These are phyloP conservation scores for Lochmaea capreae DNA, from an alignment of 2,888 invertebrate genomes.

Conservation along the genomic window DNA sequence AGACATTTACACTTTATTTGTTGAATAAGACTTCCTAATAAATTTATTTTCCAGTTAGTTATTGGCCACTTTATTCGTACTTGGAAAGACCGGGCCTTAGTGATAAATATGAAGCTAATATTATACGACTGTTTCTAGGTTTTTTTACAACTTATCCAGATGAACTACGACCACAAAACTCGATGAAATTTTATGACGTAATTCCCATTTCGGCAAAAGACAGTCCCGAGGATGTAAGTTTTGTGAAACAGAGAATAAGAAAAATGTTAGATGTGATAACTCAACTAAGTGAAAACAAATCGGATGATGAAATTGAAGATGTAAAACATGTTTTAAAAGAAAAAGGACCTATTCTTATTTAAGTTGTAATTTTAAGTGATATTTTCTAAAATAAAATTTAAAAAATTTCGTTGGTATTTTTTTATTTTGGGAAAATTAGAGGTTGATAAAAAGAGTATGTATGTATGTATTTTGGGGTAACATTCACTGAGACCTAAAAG, in stretches of 20 bases:
- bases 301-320: constrained; percentile 66
- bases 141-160: constrained; percentile 70
- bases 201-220: constrained; percentile 80
- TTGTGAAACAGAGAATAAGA: constrained; percentile 74
- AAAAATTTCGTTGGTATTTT: background rate
- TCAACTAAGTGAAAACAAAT: constrained; percentile 67
- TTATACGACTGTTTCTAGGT: constrained; percentile 48
- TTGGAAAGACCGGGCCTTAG: no score
- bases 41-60: no score
- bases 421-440: background rate
- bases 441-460: background rate
- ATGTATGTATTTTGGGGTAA: no score
- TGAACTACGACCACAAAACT: constrained; percentile 75
- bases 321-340: constrained; percentile 67
- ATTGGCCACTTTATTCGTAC: no score
- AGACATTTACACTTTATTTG: no score
- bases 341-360: constrained; percentile 70
- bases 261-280: constrained; percentile 75
- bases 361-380: constrained; percentile 37
- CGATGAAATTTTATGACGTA: constrained; percentile 81
- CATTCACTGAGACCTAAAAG: no score
- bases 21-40: no score
- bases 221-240: constrained; percentile 67
- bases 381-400: background rate
- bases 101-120: no score